Percentiles rank a stretch among this genome's conserved stretches.
Evolutionary conservation across 2,113 vertebrate genomes (phyloP).

Genomic region (Otus sunia): DNA sequence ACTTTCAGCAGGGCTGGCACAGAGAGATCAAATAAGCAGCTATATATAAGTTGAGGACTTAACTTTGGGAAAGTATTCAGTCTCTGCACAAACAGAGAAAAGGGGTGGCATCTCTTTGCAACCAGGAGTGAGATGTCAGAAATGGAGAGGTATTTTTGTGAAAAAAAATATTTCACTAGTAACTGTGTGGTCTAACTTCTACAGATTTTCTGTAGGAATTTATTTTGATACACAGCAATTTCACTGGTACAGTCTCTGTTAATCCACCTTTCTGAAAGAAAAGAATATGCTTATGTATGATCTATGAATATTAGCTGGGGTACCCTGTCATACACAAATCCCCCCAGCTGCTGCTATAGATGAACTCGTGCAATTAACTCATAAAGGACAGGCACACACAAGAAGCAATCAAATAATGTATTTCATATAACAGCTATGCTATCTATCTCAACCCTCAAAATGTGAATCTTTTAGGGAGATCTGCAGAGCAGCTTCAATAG

Average conservation of each 20-base stretch:
- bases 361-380: not conserved
- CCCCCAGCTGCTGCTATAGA: not conserved
- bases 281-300: not conserved
- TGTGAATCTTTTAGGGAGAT: not conserved
- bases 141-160: not conserved
- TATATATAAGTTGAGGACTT: not conserved
- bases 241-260: not conserved
- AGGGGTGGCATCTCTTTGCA: not conserved
- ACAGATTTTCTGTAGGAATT: not conserved
- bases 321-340: not conserved
- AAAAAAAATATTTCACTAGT: not conserved
- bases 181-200: not conserved
- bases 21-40: not conserved
- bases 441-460: not conserved
- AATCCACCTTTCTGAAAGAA: not conserved
- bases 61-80: not conserved
- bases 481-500: not conserved
- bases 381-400: not conserved
- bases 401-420: not conserved
- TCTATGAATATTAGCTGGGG: not conserved
- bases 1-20: not conserved
- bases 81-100: not conserved
- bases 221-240: not conserved
- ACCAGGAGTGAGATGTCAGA: not conserved
- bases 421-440: not conserved